A percentile compares a stretch with the other conserved stretches of the same genome.
Conservation (phyloP, 2,888 invertebrate species). For the Pammene aurita region DNA sequence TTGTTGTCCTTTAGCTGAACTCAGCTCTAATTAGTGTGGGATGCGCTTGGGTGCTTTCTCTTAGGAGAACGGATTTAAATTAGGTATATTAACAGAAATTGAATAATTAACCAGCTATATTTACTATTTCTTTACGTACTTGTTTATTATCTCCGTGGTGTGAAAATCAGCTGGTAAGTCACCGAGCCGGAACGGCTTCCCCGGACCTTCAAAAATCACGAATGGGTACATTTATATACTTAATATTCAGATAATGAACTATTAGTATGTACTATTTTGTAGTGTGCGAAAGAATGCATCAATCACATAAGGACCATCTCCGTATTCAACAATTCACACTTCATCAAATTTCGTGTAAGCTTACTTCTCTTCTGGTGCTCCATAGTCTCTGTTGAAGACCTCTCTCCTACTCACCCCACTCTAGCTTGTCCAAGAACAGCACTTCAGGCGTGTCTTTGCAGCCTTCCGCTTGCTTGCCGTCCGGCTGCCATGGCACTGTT, state of each 20-base stretch:
- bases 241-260: neutral
- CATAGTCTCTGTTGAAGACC: too few relatives aligned
- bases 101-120: too few relatives aligned
- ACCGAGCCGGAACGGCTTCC: slow-evolving; percentile 64
- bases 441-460: slow-evolving; percentile 85
- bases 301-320: too few relatives aligned
- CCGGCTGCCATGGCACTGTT: slow-evolving; percentile 90
- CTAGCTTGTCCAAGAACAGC: slow-evolving; percentile 84
- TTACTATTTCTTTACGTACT: slow-evolving; percentile 51
- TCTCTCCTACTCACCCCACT: slow-evolving; percentile 76
- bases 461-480: slow-evolving; percentile 55
- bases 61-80: too few relatives aligned
- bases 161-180: slow-evolving; percentile 77
- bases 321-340: too few relatives aligned
- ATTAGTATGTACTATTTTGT: neutral
- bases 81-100: too few relatives aligned
- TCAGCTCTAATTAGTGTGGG: too few relatives aligned
- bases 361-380: too few relatives aligned
- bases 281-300: too few relatives aligned
- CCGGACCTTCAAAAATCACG: slow-evolving; percentile 58
- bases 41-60: too few relatives aligned
- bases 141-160: slow-evolving; percentile 76
- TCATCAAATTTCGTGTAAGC: too few relatives aligned
- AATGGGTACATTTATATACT: neutral
- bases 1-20: too few relatives aligned